These are phyloP conservation scores for Chlamydotis undulata DNA, from an alignment of 2,113 vertebrate genomes.

Conservation along the genomic window DNA sequence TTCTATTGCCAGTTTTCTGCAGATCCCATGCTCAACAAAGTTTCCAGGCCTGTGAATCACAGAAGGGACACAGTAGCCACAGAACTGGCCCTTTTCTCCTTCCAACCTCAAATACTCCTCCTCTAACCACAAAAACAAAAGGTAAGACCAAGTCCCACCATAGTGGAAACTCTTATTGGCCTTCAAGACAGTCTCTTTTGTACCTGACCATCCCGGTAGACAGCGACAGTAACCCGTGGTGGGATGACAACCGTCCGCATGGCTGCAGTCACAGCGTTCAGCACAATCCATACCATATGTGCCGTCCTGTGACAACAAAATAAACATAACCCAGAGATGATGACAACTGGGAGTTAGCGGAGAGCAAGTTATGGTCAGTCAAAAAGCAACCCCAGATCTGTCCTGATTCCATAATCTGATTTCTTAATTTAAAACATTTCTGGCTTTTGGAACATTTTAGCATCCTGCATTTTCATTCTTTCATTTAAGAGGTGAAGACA, in stretches of 20 bases:
- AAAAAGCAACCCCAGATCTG: neutral
- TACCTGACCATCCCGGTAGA: constrained; percentile 95
- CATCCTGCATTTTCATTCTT: neutral
- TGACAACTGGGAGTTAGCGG: neutral
- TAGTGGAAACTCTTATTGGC: neutral
- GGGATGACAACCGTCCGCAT: constrained; percentile 93
- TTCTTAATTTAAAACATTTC: neutral
- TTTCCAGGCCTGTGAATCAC: neutral
- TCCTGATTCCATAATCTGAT: neutral
- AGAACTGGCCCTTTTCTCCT: neutral
- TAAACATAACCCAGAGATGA: neutral
- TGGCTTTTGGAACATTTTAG: neutral
- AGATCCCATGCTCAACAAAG: neutral
- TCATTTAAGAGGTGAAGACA: neutral
- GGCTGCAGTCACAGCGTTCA: constrained; percentile 95
- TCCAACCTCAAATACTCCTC: neutral
- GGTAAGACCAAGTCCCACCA: neutral
- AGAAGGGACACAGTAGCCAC: neutral
- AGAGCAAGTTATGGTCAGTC: neutral
- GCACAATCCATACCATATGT: constrained; percentile 90
- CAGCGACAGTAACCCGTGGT: constrained; percentile 92
- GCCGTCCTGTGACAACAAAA: constrained; percentile 81
- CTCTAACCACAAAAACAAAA: neutral
- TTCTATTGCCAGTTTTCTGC: neutral
- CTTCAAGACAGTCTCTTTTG: neutral